Evolutionary conservation across 2,888 invertebrate species (phyloP).

Genomic region (Xanthostigma xanthostigma): DNA sequence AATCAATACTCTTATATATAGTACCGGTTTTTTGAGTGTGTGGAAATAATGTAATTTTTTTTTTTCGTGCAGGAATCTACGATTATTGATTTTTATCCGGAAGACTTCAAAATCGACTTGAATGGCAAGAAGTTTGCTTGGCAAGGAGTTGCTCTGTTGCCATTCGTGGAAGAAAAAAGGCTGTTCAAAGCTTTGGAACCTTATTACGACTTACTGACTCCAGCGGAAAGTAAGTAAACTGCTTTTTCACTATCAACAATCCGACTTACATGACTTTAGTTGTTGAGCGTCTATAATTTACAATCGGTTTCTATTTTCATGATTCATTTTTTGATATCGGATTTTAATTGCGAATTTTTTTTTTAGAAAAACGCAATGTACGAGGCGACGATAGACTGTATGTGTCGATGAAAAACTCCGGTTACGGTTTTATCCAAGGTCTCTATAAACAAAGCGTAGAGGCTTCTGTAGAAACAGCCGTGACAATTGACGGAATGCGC

Average conservation of each 20-base stretch:
- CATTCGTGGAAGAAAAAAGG: conserved; percentile 91
- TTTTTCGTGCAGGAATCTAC: conserved; percentile 57
- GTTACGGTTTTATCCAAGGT: conserved; percentile 52
- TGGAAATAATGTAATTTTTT: conserved; percentile 2
- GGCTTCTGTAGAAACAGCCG: conserved; percentile 37
- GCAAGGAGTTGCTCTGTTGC: conserved; percentile 96
- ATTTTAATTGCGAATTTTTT: conserved; percentile 8
- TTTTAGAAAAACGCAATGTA: conserved; percentile 58
- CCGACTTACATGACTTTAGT: no score
- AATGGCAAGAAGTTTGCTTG: conserved; percentile 99
- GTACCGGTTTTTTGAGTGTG: not conserved
- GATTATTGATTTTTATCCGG: conserved; percentile 98
- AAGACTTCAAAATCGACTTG: conserved; percentile 91
- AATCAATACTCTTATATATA: not conserved
- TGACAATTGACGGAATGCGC: conserved; percentile 66
- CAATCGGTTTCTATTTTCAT: conserved; percentile 3
- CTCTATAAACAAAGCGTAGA: conserved; percentile 45
- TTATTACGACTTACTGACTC: conserved; percentile 64
- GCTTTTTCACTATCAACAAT: not conserved
- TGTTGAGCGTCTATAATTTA: not conserved
- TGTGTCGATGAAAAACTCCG: conserved; percentile 53
- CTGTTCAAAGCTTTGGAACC: conserved; percentile 70
- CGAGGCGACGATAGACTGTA: conserved; percentile 85
- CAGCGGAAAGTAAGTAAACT: conserved; percentile 55
- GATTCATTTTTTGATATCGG: not conserved